Conservation (phyloP, 2,888 invertebrate species). For the Synanthedon tipuliformis region DNA sequence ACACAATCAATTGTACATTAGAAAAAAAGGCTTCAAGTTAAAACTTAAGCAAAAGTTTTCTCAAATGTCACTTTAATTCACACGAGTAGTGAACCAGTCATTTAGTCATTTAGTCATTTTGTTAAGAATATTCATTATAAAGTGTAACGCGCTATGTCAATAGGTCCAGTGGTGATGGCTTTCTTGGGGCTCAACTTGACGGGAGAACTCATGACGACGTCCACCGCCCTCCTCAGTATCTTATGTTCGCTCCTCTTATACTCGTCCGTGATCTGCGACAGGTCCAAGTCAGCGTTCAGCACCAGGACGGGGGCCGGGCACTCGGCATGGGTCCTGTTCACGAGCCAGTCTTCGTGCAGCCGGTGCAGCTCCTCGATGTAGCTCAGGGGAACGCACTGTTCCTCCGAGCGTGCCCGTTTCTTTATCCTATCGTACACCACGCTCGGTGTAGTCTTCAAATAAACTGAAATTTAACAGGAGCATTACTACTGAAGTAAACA, state of each 20-base stretch:
- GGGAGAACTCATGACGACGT: constrained; percentile 62
- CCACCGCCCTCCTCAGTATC: constrained; percentile 56
- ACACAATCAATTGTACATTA: no score
- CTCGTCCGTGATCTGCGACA: constrained; percentile 74
- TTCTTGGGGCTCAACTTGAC: constrained; percentile 60
- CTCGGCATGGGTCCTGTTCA: constrained; percentile 67
- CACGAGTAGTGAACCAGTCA: no score
- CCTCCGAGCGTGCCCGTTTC: constrained; percentile 82
- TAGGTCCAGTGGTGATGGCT: constrained; percentile 47
- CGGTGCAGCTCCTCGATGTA: constrained; percentile 84
- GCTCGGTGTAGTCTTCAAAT: constrained; percentile 75
- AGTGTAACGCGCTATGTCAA: constrained; percentile 38
- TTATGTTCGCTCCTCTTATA: constrained; percentile 73
- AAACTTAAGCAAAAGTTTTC: no score
- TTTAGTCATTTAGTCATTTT: no score
- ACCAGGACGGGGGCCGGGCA: constrained; percentile 77
- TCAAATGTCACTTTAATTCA: no score
- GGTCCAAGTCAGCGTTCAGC: constrained; percentile 75
- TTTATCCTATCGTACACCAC: constrained; percentile 79
- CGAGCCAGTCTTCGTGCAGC: constrained; percentile 79
- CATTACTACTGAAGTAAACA: neutral
- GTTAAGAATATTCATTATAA: no score
- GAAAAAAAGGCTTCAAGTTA: no score
- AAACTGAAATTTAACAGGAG: constrained; percentile 61
- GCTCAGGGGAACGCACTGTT: constrained; percentile 81